Evolutionary conservation across 2,888 invertebrate species (phyloP), one percentile per base, ranked within the genome.

Genomic region (Ethmia dodecea): DNA sequence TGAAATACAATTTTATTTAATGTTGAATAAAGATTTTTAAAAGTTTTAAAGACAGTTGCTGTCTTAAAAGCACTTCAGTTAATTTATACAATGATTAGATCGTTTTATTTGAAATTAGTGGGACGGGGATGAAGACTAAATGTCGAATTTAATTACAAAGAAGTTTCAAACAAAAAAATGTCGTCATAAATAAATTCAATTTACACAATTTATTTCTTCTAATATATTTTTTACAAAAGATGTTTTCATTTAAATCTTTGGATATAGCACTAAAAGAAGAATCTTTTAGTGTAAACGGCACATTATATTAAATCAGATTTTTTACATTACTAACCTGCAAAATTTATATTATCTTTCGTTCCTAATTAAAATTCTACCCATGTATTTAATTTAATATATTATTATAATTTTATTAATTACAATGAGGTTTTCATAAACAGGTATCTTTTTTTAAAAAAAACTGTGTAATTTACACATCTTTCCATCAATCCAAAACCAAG

Each of bases 11-110:
- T 22, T 22, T 22, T 27, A 51, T 47, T 41, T 10, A 45, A 44
- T 38, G 32, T 34, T 46, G 38, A 36, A 22, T 22, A 22, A 22
- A 22, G 22, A 22, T n/a, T 22, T 22, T n/a, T n/a, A n/a, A 18
- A 26, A 49, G 36, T 47, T 73, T 78, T 80, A 71, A 64, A 47
- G 80, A 83, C 81, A 81, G 76, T 40, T 52, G 67, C 77, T 79
- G 81, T 81, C 83, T 56, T 52, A 53, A 78, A 80, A 83, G 80
- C 83, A 78, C 79, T 79, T 80, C 39, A 57, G 61, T 55, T 50
- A 30, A 50, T 47, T 47, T 55, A 56, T 52, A 53, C 40, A 44
- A n/a, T n/a, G n/a, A n/a, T n/a, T 54, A 45, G 56, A 56, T 59
- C 60, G 50, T 52, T 42, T 48, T 52, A 42, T 53, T 45, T 44